These are phyloP conservation scores for Dugesia japonica DNA, from an alignment of 2,888 invertebrate species.

Conservation along the genomic window DNA sequence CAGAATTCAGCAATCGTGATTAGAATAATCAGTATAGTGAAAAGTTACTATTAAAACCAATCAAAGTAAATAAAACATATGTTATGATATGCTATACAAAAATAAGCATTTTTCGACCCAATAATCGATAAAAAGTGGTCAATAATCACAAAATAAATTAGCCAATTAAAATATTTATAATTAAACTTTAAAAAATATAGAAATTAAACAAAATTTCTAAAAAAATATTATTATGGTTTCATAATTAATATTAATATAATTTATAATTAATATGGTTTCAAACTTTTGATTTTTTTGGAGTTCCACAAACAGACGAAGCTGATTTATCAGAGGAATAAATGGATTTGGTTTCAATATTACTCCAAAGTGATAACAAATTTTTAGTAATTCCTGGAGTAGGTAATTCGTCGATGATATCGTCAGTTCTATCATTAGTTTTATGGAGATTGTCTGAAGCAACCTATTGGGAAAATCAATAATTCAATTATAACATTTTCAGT, in stretches of 20 bases:
- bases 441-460: too few species aligned
- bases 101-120: too few species aligned
- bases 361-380: not conserved
- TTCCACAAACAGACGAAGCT: not conserved
- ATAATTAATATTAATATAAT: not conserved
- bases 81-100: too few species aligned
- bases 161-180: too few species aligned
- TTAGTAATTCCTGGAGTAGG: conserved; percentile 10
- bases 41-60: too few species aligned
- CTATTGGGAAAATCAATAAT: not conserved
- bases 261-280: too few species aligned
- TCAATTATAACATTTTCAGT: not conserved
- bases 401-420: not conserved
- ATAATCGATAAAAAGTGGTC: too few species aligned
- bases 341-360: not conserved
- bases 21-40: too few species aligned
- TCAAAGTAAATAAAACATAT: too few species aligned
- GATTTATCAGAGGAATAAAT: not conserved
- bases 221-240: not conserved
- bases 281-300: not conserved
- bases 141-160: too few species aligned
- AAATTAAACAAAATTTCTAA: not conserved
- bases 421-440: not conserved
- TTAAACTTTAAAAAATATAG: too few species aligned
- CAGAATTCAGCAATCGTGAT: too few species aligned